These are phyloP conservation scores for Pao palembangensis DNA, from an alignment of 2,113 vertebrate genomes.

Conservation along the genomic window DNA sequence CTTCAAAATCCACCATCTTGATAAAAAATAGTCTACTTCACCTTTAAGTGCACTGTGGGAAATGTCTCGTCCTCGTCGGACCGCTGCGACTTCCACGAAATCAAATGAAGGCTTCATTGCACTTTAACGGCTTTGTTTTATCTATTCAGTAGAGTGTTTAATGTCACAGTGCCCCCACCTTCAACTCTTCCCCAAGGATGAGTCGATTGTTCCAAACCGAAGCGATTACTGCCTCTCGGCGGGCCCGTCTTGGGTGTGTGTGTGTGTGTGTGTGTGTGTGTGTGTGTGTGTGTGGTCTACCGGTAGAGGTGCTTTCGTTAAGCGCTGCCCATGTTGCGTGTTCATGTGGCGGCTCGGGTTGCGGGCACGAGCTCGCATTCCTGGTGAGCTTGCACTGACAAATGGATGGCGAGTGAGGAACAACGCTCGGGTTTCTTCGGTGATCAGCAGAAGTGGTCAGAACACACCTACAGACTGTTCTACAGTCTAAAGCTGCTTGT, in stretches of 20 bases:
- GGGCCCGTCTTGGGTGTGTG: background rate
- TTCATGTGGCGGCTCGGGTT: background rate
- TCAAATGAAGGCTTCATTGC: constrained; percentile 1
- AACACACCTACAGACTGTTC: background rate
- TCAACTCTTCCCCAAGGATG: constrained; percentile 25
- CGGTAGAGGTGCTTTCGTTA: background rate
- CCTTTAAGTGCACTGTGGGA: background rate
- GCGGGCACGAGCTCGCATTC: background rate
- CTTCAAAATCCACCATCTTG: background rate
- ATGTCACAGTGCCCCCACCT: constrained; percentile 22
- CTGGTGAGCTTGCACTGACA: background rate
- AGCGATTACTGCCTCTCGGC: constrained; percentile 10
- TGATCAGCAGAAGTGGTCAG: background rate
- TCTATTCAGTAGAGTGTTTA: constrained; percentile 2
- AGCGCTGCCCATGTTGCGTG: background rate
- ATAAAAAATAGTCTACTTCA: background rate
- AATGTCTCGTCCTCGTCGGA: too few relatives aligned
- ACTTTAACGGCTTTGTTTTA: background rate
- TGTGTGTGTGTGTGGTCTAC: background rate
- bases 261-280: background rate
- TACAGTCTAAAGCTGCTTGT: background rate
- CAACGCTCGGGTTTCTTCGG: background rate
- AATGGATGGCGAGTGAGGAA: background rate
- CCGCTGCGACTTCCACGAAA: background rate
- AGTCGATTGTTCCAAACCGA: constrained; percentile 18